Conservation (phyloP, 2,888 invertebrate species). For the Torymus tubicola region DNA sequence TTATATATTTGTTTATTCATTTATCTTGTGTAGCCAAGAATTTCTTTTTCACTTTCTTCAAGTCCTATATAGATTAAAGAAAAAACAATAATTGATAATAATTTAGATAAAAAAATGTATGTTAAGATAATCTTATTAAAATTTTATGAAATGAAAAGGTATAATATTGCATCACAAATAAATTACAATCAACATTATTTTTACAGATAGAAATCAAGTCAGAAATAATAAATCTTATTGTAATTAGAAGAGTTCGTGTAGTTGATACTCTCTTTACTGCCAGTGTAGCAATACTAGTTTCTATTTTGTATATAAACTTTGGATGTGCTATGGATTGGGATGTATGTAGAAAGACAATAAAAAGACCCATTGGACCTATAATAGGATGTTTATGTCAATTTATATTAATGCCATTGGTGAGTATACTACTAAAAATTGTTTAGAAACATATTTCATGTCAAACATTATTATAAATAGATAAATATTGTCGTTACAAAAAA, state of each 20-base stretch:
- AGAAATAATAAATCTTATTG: constrained; percentile 77
- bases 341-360: constrained; percentile 82
- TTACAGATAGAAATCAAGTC: constrained; percentile 57
- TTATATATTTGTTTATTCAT: too few species aligned
- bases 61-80: too few species aligned
- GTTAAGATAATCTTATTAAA: too few species aligned
- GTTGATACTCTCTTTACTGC: constrained; percentile 86
- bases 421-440: constrained; percentile 62
- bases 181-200: neutral
- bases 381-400: constrained; percentile 90
- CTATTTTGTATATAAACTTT: constrained; percentile 92
- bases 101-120: too few species aligned
- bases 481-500: neutral
- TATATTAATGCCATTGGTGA: constrained; percentile 90
- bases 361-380: constrained; percentile 85
- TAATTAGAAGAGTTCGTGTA: constrained; percentile 80
- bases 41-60: too few species aligned
- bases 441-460: neutral
- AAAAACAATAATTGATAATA: too few species aligned
- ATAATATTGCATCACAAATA: neutral
- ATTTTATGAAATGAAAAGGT: too few species aligned
- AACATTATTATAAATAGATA: neutral
- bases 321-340: constrained; percentile 91
- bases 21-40: too few species aligned
- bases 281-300: constrained; percentile 86